A percentile compares a stretch with the other conserved stretches of the same genome.
phyloP scores from a whole-genome alignment of 2,888 invertebrate species.

The Yponomeuta sedellus region DNA sequence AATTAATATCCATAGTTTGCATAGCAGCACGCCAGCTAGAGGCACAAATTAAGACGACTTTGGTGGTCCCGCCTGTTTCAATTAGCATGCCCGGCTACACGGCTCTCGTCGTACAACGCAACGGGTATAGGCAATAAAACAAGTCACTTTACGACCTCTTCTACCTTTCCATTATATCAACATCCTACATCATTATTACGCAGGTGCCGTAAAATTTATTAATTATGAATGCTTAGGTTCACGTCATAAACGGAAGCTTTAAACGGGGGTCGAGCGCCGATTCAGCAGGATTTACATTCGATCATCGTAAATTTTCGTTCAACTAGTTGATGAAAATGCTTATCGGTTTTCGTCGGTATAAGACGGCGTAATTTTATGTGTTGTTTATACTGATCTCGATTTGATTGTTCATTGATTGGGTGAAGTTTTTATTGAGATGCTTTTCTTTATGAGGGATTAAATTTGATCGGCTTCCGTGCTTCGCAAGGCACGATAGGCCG shows the following conservation, averaged over 20 bases:
- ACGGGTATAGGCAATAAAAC: slow-evolving; percentile 36
- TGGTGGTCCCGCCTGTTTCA: slow-evolving; percentile 57
- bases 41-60: slow-evolving; percentile 31
- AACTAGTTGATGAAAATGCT: slow-evolving; percentile 28
- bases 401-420: slow-evolving; percentile 9
- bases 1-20: slow-evolving; percentile 3
- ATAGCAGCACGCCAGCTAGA: not conserved
- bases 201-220: slow-evolving; percentile 38
- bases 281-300: slow-evolving; percentile 34
- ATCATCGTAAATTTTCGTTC: slow-evolving; percentile 37
- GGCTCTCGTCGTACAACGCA: slow-evolving; percentile 1
- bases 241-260: slow-evolving; percentile 38
- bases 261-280: slow-evolving; percentile 25
- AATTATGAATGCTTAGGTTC: slow-evolving; percentile 40
- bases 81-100: slow-evolving; percentile 53
- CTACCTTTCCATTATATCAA: slow-evolving; percentile 34
- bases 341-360: slow-evolving; percentile 21
- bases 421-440: slow-evolving; percentile 8
- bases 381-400: slow-evolving; percentile 6
- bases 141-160: slow-evolving; percentile 41
- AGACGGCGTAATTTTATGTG: slow-evolving; percentile 3
- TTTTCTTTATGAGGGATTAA: not conserved
- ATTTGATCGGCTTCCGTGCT: not conserved
- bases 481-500: no score
- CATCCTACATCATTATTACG: slow-evolving; percentile 35